Percentiles rank a stretch among this genome's conserved stretches.
Conservation (phyloP, 2,888 invertebrate species). For the Disparrhopalites patrizii region DNA sequence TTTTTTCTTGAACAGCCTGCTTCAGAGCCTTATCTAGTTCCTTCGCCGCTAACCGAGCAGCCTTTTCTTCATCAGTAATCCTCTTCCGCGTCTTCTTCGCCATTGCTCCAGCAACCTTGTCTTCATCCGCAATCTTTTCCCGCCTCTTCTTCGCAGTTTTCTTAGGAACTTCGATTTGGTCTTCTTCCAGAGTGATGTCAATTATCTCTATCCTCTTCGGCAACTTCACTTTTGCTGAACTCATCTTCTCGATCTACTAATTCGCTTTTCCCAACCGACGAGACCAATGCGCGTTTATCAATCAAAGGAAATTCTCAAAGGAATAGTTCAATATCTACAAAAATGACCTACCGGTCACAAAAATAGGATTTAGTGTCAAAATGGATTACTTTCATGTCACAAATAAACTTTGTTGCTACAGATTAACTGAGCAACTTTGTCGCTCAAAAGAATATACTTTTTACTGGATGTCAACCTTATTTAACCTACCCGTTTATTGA, state of each 20-base stretch:
- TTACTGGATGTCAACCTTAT: too few relatives aligned
- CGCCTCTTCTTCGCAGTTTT: not conserved
- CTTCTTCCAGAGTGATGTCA: not conserved
- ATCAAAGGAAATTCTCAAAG: not conserved
- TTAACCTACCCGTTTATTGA: too few relatives aligned
- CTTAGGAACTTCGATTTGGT: not conserved
- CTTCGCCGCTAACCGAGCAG: not conserved
- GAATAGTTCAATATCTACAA: not conserved
- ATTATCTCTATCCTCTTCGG: not conserved
- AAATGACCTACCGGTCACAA: not conserved
- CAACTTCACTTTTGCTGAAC: slow-evolving; percentile 9
- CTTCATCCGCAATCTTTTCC: not conserved
- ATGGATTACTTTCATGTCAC: too few relatives aligned
- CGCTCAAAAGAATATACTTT: too few relatives aligned
- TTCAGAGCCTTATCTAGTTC: slow-evolving; percentile 26
- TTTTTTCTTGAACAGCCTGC: slow-evolving; percentile 17
- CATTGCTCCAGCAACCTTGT: not conserved
- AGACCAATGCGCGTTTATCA: too few relatives aligned
- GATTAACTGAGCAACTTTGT: too few relatives aligned
- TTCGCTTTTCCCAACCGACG: not conserved
- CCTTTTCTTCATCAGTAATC: slow-evolving; percentile 14
- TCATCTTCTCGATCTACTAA: not conserved
- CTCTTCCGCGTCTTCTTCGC: not conserved
- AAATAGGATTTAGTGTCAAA: too few relatives aligned
- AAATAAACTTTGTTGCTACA: too few relatives aligned